A percentile compares a stretch with the other conserved stretches of the same genome.
These are phyloP conservation scores for Drosophila carrolli DNA, from an alignment of 1,140 invertebrate genomes.

Conservation along the genomic window DNA sequence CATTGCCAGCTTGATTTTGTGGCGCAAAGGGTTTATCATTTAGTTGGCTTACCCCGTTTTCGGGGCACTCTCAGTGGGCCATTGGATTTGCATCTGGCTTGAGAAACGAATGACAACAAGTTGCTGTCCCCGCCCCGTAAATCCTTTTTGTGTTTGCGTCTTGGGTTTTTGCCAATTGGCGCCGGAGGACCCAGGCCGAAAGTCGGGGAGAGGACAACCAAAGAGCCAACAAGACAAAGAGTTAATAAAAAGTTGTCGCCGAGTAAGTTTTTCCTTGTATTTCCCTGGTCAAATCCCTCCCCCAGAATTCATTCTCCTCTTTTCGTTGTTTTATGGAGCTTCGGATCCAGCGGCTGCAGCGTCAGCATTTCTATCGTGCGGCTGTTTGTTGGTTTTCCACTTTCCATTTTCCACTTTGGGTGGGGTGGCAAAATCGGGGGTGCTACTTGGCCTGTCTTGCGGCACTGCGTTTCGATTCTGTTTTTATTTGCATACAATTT, in stretches of 20 bases:
- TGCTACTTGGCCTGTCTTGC: slow-evolving; percentile 44
- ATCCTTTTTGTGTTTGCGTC: slow-evolving; percentile 15
- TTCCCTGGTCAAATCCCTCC: slow-evolving; percentile 3
- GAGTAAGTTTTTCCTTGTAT: slow-evolving; percentile 34
- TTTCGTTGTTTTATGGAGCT: slow-evolving; percentile 50
- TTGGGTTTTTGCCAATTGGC: slow-evolving; percentile 50
- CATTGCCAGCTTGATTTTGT: slow-evolving; percentile 3
- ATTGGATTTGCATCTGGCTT: slow-evolving; percentile 63
- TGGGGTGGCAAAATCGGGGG: background rate
- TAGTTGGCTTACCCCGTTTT: slow-evolving; percentile 1
- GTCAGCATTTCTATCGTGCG: slow-evolving; percentile 58
- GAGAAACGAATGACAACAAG: slow-evolving; percentile 59
- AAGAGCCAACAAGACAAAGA: slow-evolving; percentile 49
- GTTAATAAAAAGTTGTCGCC: slow-evolving; percentile 78
- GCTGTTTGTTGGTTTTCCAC: slow-evolving; percentile 35
- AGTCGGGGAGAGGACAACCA: slow-evolving; percentile 21
- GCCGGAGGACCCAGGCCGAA: slow-evolving; percentile 30
- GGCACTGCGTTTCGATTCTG: slow-evolving; percentile 47
- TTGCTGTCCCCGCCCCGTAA: slow-evolving; percentile 39
- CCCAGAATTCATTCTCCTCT: background rate
- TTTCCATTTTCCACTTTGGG: slow-evolving; percentile 3
- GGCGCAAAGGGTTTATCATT: slow-evolving; percentile 25
- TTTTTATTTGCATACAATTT: slow-evolving; percentile 82
- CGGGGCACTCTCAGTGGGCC: background rate
- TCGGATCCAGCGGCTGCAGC: slow-evolving; percentile 46